Evolutionary conservation across 53 echinoderm and acorn worm genomes (phyloP).

Genomic region (Actinopyga echinites): DNA sequence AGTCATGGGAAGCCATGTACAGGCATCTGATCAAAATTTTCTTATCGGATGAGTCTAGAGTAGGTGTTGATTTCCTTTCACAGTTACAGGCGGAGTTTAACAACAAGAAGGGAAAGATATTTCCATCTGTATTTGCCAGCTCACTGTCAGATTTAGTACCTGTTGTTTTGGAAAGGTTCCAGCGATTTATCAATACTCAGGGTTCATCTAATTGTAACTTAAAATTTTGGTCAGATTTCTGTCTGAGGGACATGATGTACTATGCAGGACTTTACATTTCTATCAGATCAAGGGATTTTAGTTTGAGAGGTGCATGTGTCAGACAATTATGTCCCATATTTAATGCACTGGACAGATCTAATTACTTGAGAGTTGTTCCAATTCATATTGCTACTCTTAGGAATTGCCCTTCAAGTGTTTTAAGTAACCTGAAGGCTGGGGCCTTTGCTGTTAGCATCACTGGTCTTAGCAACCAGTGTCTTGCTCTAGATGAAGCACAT

Average conservation of each 20-base stretch:
- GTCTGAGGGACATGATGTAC: slow-evolving; percentile 9
- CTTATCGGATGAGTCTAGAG: no score
- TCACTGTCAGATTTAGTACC: neutral
- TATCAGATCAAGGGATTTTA: slow-evolving; percentile 56
- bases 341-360: slow-evolving; percentile 53
- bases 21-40: neutral
- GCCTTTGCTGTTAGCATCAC: slow-evolving; percentile 48
- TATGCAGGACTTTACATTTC: slow-evolving; percentile 41
- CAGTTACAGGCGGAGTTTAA: neutral
- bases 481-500: slow-evolving; percentile 64
- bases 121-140: neutral
- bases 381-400: slow-evolving; percentile 25
- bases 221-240: slow-evolving; percentile 28
- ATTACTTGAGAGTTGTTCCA: slow-evolving; percentile 49
- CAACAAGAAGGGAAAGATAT: neutral
- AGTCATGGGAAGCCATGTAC: neutral
- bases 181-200: neutral
- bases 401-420: slow-evolving; percentile 3
- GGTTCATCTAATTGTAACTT: neutral
- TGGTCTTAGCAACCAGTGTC: slow-evolving; percentile 14
- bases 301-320: slow-evolving; percentile 37
- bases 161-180: neutral
- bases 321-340: slow-evolving; percentile 43
- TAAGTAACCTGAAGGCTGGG: slow-evolving; percentile 30
- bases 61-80: no score